phyloP scores from a whole-genome alignment of 2,113 vertebrate genomes.

The Sylvicapra grimmia region DNA sequence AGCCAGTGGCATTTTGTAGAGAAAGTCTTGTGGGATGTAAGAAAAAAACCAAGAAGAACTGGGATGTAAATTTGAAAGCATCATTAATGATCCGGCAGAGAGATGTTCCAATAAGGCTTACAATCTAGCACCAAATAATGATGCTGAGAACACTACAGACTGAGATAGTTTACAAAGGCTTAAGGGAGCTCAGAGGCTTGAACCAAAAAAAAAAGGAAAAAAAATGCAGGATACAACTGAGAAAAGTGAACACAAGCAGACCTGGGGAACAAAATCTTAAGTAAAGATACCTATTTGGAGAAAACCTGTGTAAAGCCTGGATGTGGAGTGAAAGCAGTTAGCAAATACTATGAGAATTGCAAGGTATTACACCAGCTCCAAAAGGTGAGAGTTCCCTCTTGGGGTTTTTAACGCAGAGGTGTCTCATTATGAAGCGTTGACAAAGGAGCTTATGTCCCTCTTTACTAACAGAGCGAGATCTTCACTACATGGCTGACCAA shows the following conservation, averaged over 20 bases:
- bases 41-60: not conserved
- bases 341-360: slow-evolving; percentile 31
- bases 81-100: not conserved
- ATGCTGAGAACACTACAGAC: not conserved
- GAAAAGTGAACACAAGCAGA: not conserved
- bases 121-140: not conserved
- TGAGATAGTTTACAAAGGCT: not conserved
- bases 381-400: not conserved
- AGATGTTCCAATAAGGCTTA: not conserved
- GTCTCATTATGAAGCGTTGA: slow-evolving; percentile 30
- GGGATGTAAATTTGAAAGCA: not conserved
- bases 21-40: not conserved
- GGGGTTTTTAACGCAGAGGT: slow-evolving; percentile 7
- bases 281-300: not conserved
- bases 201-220: not conserved
- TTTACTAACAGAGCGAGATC: not conserved
- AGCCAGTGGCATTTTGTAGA: not conserved
- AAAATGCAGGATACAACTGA: not conserved
- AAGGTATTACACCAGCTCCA: slow-evolving; percentile 43
- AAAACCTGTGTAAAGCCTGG: not conserved
- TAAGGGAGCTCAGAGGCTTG: not conserved
- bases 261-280: slow-evolving; percentile 28
- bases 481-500: not conserved
- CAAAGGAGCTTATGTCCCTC: not conserved
- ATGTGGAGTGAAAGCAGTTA: not conserved